Base-by-base conservation (phyloP, 2,888 invertebrate species). In the Rapana venosa region DNA sequence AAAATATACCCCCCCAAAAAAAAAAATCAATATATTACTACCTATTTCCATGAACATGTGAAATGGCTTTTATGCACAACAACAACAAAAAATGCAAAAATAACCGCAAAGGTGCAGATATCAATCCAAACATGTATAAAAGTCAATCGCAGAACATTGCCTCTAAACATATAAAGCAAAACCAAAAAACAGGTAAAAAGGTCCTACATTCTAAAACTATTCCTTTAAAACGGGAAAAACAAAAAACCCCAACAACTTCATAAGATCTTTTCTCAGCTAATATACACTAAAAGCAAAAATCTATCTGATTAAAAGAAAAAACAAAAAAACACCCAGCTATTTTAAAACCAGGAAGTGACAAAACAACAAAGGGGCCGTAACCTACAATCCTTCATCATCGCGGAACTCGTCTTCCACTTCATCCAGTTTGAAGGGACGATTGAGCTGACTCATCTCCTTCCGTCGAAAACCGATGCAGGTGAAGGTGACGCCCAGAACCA, bases 401-500 rank as follows among this genome's bases (percentile, higher is more conserved):
- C 77, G 88, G 58, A 81, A 88, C 61, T 88, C 92, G 32, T 90
- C 90, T 56, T 90, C 90, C n/a, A 90, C 88, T 4, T 90, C 89
- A 83, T 92, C 91, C 11, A 87, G 79, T 30, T 81, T 85, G 86
- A 94, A 94, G 61, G 92, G 92, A 30, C 85, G 90, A 90, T 93
- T 93, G 58, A 91, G 90, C 5, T 92, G 91, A 17, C 36, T 56
- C 20, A 86, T 89, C 47, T 87, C 92, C 1, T 87, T 61, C 17
- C 90, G 87, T 20, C 91, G 90, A 17, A 92, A 79, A 30, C 84
- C 91, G 32, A 92, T 87, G 88, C 91, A 91, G 22, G 92, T 91
- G 87, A 92, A 92, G 4, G 90, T 20, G 22, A 92, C 47, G 17
- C 94, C 94, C 0, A 94, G 90, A 0, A 93, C 47, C n/a, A 89